Base-by-base conservation (phyloP, 2,113 vertebrate species). In the Charadrius vociferus region DNA sequence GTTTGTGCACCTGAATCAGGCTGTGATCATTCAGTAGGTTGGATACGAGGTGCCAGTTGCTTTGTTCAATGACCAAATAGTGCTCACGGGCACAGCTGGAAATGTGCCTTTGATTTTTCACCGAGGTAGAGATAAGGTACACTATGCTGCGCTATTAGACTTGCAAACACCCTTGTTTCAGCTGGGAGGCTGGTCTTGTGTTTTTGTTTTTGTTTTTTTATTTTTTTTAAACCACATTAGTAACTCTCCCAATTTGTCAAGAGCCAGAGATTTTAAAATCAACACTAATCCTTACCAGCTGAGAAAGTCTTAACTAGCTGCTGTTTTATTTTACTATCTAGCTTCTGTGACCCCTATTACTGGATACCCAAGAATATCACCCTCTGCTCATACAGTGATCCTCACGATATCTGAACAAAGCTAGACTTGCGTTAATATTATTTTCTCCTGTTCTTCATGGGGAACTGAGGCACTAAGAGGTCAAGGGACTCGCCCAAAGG, bases 51-150 rank as follows among this genome's bases (percentile, higher is more conserved):
- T 79, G 91, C 83, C 77, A 84, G 68, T 94, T 95, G 77, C 95
- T 95, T 89, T 95, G 93, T 83, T 96, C 95, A 88, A 22, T 95
- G 85, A 84, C 68, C 87, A 91, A 91, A 91, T 53, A 88, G 88
- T 37, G 94, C 88, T 85, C 71, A 66, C 30, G 23, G 96, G 93
- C 96, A 88, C 81, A 93, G 88, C 94, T 93, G 86, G 90, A 93
- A 96, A 94, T 9, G 52, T 77, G 95, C 79, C 94, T 98, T 98
- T 98, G 95, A 97, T 98, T 98, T 98, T 95, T 91, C 70, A 91
- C 85, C 17, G 12, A 27, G 81, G 32, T 8, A 91, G 78, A 95
- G 91, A 87, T 92, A 91, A 91, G 91, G 95, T 87, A 47, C 83
- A 12, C 49, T 24, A 14, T 4, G 41, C 92, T 63, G 85, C 19